phyloP scores from a whole-genome alignment of 2,888 invertebrate species.

The Craniophora ligustri region DNA sequence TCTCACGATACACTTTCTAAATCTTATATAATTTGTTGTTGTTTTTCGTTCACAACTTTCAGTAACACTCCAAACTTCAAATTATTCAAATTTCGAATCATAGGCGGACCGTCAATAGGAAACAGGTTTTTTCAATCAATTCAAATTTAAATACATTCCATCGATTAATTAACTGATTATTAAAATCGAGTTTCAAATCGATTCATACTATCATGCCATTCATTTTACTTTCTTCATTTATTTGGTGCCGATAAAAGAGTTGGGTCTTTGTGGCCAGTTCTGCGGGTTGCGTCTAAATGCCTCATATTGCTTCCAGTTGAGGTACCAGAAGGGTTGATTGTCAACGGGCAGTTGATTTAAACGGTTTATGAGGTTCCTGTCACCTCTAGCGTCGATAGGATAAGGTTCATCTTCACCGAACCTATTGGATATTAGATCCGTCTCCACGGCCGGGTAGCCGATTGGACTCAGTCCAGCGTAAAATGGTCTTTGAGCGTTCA shows the following conservation, averaged over 20 bases:
- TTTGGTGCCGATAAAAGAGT: constrained; percentile 57
- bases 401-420: constrained; percentile 82
- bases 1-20: neutral
- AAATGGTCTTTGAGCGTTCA: constrained; percentile 89
- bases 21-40: neutral
- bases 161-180: constrained; percentile 21
- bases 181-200: constrained; percentile 10
- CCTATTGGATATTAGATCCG: constrained; percentile 77
- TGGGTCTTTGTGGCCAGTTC: constrained; percentile 70
- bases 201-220: constrained; percentile 9
- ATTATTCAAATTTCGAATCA: constrained; percentile 19
- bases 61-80: constrained; percentile 7
- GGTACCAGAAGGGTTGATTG: constrained; percentile 47
- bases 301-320: constrained; percentile 65
- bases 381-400: constrained; percentile 87
- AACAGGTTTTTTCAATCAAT: constrained; percentile 7
- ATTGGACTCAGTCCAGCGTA: constrained; percentile 89
- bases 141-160: constrained; percentile 21
- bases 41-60: neutral
- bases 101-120: constrained; percentile 2
- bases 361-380: constrained; percentile 42
- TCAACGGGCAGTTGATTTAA: constrained; percentile 36
- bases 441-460: constrained; percentile 89
- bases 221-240: constrained; percentile 11
- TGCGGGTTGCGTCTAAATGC: constrained; percentile 74